Evolutionary conservation across 1,140 invertebrate species (phyloP).

Genomic region (Dreissena polymorpha): DNA sequence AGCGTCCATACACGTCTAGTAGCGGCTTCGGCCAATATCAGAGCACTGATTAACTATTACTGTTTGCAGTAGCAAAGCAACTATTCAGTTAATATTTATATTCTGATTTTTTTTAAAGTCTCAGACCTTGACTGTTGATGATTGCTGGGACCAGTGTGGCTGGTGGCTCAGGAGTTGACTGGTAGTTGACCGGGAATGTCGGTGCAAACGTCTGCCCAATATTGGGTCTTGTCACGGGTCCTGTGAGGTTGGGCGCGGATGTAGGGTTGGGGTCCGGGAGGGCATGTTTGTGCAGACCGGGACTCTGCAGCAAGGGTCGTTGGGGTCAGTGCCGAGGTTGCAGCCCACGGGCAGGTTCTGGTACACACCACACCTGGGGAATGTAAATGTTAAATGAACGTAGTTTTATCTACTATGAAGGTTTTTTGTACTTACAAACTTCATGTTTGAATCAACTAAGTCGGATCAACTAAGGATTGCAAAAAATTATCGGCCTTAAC

Average conservation of each 20-base stretch:
- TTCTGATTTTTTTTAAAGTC: not conserved
- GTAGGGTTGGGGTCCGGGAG: constrained; percentile 39
- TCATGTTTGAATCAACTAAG: not conserved
- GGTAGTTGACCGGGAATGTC: constrained; percentile 33
- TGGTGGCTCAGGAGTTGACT: constrained; percentile 29
- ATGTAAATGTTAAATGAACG: not conserved
- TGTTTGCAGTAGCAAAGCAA: too few species aligned
- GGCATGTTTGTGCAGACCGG: constrained; percentile 59
- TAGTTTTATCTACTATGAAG: too few species aligned
- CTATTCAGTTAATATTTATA: too few species aligned
- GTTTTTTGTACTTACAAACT: too few species aligned
- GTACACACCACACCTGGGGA: constrained; percentile 63
- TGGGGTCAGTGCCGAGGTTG: constrained; percentile 64
- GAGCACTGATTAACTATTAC: too few species aligned
- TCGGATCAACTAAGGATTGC: not conserved
- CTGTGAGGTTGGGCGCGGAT: constrained; percentile 37
- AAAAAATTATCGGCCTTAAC: too few species aligned
- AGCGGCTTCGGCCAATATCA: too few species aligned
- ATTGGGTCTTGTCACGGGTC: constrained; percentile 27
- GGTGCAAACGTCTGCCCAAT: constrained; percentile 30
- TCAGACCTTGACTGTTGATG: constrained; percentile 49
- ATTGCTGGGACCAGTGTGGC: constrained; percentile 48
- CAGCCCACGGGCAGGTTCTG: constrained; percentile 62
- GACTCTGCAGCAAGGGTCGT: constrained; percentile 66
- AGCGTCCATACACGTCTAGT: too few species aligned